These are phyloP conservation scores for Geodia barretti DNA, from an alignment of 37 sponge, comb jelly and placozoan genomes.

Conservation along the genomic window DNA sequence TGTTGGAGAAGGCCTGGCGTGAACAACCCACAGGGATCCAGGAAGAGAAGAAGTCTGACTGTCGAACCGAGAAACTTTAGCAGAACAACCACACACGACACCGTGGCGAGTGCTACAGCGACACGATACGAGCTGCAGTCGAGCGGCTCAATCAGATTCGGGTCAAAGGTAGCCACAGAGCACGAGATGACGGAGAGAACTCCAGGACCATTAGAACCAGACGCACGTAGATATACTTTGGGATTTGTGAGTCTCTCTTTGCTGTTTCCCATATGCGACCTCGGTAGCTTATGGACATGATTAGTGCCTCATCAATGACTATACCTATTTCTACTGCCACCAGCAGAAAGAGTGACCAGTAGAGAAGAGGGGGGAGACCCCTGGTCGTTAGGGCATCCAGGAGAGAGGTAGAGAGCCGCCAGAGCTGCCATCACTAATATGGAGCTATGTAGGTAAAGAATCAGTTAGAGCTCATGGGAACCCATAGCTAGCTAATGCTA, in stretches of 20 bases:
- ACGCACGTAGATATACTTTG: neutral
- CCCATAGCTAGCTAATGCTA: too few relatives aligned
- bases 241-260: too few relatives aligned
- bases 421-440: neutral
- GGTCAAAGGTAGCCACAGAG: neutral
- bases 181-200: neutral
- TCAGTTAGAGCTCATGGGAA: too few relatives aligned
- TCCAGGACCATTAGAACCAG: slow-evolving; percentile 1
- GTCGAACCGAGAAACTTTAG: neutral
- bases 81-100: neutral
- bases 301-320: slow-evolving; percentile 9
- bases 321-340: neutral
- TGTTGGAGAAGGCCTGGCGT: slow-evolving; percentile 3
- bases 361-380: slow-evolving; percentile 24
- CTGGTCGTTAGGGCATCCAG: neutral
- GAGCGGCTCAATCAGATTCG: slow-evolving; percentile 10
- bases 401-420: neutral
- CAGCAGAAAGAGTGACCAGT: slow-evolving; percentile 19
- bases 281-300: slow-evolving; percentile 15
- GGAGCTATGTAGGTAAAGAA: too few relatives aligned
- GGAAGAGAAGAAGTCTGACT: neutral
- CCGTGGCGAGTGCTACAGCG: neutral
- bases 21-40: neutral
- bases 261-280: slow-evolving; percentile 1
- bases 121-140: neutral